These are phyloP conservation scores for Lineus longissimus DNA, from an alignment of 1,140 invertebrate genomes.

Conservation along the genomic window DNA sequence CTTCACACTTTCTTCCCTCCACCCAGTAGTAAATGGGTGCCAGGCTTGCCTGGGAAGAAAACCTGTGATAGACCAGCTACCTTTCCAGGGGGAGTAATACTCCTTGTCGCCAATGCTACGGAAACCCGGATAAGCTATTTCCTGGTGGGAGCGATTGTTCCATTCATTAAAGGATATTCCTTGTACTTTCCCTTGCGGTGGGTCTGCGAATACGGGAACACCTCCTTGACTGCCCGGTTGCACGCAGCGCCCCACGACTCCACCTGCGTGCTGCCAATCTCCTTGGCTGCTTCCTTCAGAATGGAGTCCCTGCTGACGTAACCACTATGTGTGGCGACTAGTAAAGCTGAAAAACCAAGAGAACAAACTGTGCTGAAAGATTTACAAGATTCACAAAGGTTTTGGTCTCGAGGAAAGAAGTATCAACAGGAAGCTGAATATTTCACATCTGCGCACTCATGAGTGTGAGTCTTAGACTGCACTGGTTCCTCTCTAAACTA, in stretches of 20 bases:
- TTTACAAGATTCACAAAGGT: no score
- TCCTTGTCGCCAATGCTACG: no score
- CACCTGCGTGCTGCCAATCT: conserved; percentile 23
- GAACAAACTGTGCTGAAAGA: not conserved
- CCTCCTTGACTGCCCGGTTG: conserved; percentile 36
- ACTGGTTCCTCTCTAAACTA: no score
- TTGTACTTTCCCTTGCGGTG: conserved; percentile 45
- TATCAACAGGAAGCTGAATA: not conserved
- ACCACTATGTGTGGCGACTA: conserved; percentile 24
- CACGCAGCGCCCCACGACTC: conserved; percentile 40
- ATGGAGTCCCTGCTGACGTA: conserved; percentile 35
- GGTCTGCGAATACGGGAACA: conserved; percentile 33
- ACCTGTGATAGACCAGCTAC: no score
- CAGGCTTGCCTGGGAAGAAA: no score
- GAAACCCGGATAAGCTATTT: no score
- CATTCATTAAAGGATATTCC: conserved; percentile 36
- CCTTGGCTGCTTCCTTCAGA: conserved; percentile 30
- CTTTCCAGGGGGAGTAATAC: no score
- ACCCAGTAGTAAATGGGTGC: no score
- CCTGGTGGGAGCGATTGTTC: no score
- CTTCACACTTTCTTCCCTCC: no score
- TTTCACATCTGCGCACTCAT: not conserved
- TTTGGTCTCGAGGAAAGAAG: no score
- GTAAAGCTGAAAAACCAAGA: conserved; percentile 25
- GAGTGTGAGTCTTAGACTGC: no score